These are phyloP conservation scores for Scytalopus superciliaris DNA, from an alignment of 2,113 vertebrate genomes.

Conservation along the genomic window DNA sequence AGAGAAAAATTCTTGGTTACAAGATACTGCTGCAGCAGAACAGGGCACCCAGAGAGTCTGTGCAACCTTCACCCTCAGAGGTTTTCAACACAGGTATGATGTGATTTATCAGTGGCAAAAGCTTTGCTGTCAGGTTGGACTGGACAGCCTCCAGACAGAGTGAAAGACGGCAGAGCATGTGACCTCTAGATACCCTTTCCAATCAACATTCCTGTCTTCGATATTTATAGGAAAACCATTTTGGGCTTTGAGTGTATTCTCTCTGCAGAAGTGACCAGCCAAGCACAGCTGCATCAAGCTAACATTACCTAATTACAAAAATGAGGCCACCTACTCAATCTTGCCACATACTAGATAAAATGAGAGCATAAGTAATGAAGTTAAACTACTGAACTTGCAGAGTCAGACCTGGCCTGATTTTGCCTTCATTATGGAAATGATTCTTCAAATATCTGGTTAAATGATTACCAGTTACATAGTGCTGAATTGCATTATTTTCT, in stretches of 20 bases:
- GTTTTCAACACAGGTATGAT: not conserved
- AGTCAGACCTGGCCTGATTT: not conserved
- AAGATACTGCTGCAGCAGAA: not conserved
- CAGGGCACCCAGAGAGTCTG: not conserved
- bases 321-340: not conserved
- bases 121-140: not conserved
- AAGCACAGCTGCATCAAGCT: not conserved
- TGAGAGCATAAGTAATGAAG: not conserved
- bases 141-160: not conserved
- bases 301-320: not conserved
- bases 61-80: not conserved
- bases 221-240: slow-evolving; percentile 2
- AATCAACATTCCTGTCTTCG: not conserved
- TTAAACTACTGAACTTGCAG: not conserved
- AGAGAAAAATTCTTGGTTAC: not conserved
- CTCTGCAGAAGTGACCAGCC: not conserved
- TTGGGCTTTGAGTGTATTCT: not conserved
- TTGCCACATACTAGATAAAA: not conserved
- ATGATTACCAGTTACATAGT: rapidly evolving
- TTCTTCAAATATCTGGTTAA: not conserved
- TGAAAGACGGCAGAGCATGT: not conserved
- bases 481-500: not conserved
- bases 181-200: not conserved
- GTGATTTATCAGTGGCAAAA: not conserved
- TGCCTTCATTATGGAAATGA: not conserved